Evolutionary conservation across 2,888 invertebrate genomes (phyloP).

Genomic region (Parnassius smintheus): DNA sequence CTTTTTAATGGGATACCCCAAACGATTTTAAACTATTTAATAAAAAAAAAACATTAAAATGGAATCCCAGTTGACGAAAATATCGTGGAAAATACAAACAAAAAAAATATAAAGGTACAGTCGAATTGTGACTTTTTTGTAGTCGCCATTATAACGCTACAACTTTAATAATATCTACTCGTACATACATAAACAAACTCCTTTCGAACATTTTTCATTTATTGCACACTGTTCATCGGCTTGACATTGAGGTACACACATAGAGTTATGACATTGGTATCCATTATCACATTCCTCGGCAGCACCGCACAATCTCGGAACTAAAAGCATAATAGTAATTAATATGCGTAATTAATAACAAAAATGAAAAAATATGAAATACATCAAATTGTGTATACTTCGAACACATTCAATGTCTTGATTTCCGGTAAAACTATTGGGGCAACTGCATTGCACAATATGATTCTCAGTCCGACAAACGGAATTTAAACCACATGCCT

Average conservation of each 20-base stretch:
- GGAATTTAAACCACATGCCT: conserved; percentile 92
- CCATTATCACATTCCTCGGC: conserved; percentile 86
- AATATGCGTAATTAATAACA: not conserved
- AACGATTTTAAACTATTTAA: no score
- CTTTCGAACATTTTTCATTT: conserved; percentile 93
- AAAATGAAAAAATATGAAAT: not conserved
- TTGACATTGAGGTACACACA: conserved; percentile 89
- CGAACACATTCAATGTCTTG: conserved; percentile 91
- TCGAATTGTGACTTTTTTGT: no score
- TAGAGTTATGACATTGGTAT: conserved; percentile 88
- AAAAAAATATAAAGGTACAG: no score
- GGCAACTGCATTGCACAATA: conserved; percentile 90
- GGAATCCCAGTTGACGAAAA: no score
- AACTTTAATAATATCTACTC: not conserved
- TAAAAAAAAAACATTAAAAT: no score
- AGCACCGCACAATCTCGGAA: conserved; percentile 88
- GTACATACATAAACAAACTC: conserved; percentile 88
- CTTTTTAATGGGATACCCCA: no score
- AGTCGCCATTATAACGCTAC: no score
- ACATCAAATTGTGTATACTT: conserved; percentile 69
- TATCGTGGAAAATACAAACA: no score
- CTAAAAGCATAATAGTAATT: conserved; percentile 53
- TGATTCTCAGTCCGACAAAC: conserved; percentile 87
- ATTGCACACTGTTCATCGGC: conserved; percentile 91
- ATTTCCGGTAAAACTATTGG: conserved; percentile 92